Evolutionary conservation across 1,140 invertebrate genomes (phyloP), one percentile per base, ranked within the genome.

Genomic region (Pseudomyrmex gracilis): DNA sequence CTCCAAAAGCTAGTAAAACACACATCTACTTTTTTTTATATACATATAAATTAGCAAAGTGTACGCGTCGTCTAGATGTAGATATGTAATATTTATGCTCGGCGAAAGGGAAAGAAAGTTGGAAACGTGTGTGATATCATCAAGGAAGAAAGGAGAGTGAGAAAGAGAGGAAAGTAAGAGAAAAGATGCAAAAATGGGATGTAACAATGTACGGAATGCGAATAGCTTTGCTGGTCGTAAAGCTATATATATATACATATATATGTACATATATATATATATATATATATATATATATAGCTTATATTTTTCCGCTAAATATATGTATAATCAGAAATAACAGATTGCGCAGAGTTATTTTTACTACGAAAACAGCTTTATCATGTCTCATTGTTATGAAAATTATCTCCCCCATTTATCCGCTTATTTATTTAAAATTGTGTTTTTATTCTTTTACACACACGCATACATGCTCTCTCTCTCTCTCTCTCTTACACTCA

Each of bases 1-100:
- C 63, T 70, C 82, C 74, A 78, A 76, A 83, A 83, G 82, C 82
- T 78, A 68, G 15, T 84, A 78, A 58, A 80, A 67, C 82, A 70
- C 73, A 53, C 47, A 78, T 77, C 49, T 76, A 34, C 34, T 49
- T 58, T 78, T 78, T 64, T 70, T 84, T 64, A 64, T 34, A 34
- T 34, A 34, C 34, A 78, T 58, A 58, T 57, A 22, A 73, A 78
- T 57, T 71, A 74, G 78, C 60, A 82, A 73, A 67, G 10, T 73
- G 70, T 78, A 78, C 74, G 63, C 63, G 64, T 78, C 22, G 17
- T 78, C 34, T 47, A 53, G 57, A 51, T 80, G 45, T 43, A 60
- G 82, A 84, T 53, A 77, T 51, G 58, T 78, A 84, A 45, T 78
- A 67, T 45, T 67, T 53, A 67, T 53, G 53, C n/a, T 77, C 24